Conservation (phyloP, 2,888 invertebrate species). For the Cheilosia pagana region DNA sequence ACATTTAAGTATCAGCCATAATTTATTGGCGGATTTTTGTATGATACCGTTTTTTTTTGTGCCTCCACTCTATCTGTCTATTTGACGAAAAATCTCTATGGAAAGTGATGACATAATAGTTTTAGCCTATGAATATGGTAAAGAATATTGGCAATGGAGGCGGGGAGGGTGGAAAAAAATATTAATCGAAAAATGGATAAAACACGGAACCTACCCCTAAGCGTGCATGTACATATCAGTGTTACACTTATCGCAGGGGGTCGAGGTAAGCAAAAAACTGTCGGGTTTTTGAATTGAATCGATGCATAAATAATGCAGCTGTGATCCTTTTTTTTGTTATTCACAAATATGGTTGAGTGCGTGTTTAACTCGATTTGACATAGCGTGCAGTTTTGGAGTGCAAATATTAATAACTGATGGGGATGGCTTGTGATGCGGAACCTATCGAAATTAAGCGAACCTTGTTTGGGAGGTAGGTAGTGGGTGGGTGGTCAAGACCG, state of each 20-base stretch:
- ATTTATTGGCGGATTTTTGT: conserved; percentile 70
- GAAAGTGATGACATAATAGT: conserved; percentile 73
- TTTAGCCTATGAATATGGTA: conserved; percentile 64
- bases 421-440: background rate
- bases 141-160: conserved; percentile 26
- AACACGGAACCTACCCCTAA: conserved; percentile 24
- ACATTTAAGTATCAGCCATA: conserved; percentile 65
- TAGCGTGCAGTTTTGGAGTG: conserved; percentile 1
- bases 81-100: conserved; percentile 56
- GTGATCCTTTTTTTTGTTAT: conserved; percentile 4
- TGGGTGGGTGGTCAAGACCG: too few relatives aligned
- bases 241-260: conserved; percentile 37
- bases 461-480: background rate
- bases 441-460: background rate
- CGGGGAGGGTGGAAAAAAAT: background rate
- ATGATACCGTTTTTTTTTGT: conserved; percentile 34
- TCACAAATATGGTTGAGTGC: conserved; percentile 26
- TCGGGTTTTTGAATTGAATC: conserved; percentile 27
- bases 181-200: conserved; percentile 34
- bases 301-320: conserved; percentile 62
- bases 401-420: background rate
- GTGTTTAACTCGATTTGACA: conserved; percentile 18
- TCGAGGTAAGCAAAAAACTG: conserved; percentile 1
- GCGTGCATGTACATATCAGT: conserved; percentile 28
- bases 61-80: conserved; percentile 1